Evolutionary conservation across 2,113 vertebrate species (phyloP).

Genomic region (Myrmophylax atrothorax): DNA sequence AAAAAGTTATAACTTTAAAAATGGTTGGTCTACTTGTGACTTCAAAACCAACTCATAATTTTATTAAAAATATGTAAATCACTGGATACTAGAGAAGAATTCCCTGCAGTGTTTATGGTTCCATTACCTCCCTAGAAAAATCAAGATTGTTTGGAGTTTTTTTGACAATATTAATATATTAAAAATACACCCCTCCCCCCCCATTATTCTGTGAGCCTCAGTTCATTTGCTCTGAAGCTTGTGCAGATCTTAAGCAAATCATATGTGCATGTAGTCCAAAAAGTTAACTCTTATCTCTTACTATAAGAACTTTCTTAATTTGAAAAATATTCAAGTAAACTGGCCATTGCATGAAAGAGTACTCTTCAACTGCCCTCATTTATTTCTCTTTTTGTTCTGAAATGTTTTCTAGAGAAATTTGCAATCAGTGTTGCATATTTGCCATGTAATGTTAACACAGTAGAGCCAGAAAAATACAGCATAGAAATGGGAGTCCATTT

Average conservation of each 20-base stretch:
- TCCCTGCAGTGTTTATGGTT: constrained; percentile 41
- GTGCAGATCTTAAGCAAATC: neutral
- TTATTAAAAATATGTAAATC: constrained; percentile 39
- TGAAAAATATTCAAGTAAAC: neutral
- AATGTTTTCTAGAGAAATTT: neutral
- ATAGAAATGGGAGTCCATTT: neutral
- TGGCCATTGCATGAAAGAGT: neutral
- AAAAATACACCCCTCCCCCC: neutral
- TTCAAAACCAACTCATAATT: constrained; percentile 60
- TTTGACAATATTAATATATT: neutral
- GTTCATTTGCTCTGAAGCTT: neutral
- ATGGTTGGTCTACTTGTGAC: constrained; percentile 53
- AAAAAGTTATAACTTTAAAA: constrained; percentile 55
- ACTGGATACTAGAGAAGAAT: constrained; percentile 19
- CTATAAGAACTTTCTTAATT: neutral
- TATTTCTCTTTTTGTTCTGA: neutral
- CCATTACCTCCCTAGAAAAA: neutral
- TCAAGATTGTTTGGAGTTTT: constrained; percentile 47
- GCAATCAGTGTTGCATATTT: neutral
- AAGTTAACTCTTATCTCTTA: neutral
- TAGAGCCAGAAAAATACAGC: neutral
- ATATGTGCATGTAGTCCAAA: neutral
- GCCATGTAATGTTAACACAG: neutral
- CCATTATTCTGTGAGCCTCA: neutral
- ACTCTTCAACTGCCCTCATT: neutral